phyloP scores from a whole-genome alignment of 2,797 vertebrate species.

The Eulemur rubriventer region DNA sequence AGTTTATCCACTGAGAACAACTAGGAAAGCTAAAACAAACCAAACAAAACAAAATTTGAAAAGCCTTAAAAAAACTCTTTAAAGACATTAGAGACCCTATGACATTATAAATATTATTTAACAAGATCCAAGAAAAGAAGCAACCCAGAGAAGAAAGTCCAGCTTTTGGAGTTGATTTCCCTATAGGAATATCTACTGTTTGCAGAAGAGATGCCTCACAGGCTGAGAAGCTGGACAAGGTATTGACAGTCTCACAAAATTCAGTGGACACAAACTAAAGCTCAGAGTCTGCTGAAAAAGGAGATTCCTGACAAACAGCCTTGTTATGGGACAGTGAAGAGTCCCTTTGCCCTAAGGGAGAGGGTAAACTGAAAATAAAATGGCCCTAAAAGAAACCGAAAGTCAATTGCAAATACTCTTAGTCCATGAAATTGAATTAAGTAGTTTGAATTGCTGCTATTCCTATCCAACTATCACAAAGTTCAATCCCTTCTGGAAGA shows the following conservation, averaged over 20 bases:
- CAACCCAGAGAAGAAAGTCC: background rate
- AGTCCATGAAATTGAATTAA: background rate
- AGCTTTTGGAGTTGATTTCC: background rate
- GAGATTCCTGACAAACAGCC: background rate
- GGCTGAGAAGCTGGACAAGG: background rate
- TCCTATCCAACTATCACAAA: background rate
- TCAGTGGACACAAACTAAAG: background rate
- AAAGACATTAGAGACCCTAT: background rate
- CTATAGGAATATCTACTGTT: too few relatives aligned
- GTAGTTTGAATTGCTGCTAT: background rate
- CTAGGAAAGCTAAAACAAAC: background rate
- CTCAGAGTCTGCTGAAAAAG: background rate
- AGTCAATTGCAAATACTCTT: background rate
- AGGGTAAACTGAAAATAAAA: background rate
- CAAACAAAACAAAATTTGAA: background rate
- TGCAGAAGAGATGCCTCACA: background rate
- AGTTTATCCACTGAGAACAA: background rate
- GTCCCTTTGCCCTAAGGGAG: background rate
- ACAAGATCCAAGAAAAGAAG: background rate
- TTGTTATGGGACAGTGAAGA: background rate
- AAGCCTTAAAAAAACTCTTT: background rate
- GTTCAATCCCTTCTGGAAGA: background rate
- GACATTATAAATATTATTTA: background rate
- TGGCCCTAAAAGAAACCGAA: background rate
- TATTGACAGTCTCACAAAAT: background rate